Conservation (phyloP, 2,888 invertebrate species). For the Synanthedon vespiformis region DNA sequence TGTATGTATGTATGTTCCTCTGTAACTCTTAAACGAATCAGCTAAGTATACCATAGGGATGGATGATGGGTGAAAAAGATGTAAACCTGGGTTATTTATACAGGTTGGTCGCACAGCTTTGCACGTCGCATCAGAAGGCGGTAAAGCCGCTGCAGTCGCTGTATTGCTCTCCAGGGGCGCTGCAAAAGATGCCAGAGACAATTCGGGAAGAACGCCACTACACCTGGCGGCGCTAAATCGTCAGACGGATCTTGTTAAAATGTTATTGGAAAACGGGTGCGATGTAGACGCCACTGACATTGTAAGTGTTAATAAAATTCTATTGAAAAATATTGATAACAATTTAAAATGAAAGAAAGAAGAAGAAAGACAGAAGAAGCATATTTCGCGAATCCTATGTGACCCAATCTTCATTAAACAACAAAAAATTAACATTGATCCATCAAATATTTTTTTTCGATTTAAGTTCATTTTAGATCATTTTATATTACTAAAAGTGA, state of each 20-base stretch:
- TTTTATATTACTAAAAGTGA: too few relatives aligned
- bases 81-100: background rate
- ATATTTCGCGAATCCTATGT: too few relatives aligned
- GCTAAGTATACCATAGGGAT: too few relatives aligned
- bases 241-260: conserved; percentile 78
- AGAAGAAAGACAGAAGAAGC: too few relatives aligned
- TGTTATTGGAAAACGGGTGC: conserved; percentile 76
- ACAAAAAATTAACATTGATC: too few relatives aligned
- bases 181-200: conserved; percentile 76
- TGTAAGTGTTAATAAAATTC: conserved; percentile 23
- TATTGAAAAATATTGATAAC: too few relatives aligned
- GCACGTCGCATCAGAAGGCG: conserved; percentile 78
- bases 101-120: conserved; percentile 72
- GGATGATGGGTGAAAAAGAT: background rate
- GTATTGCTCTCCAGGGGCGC: conserved; percentile 72
- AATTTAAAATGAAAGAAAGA: too few relatives aligned
- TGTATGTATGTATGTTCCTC: too few relatives aligned
- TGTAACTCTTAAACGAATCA: too few relatives aligned
- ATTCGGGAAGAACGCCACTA: conserved; percentile 78
- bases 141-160: conserved; percentile 72
- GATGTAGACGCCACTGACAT: conserved; percentile 67
- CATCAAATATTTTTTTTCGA: too few relatives aligned
- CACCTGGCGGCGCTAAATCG: conserved; percentile 83
- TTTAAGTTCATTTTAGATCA: too few relatives aligned
- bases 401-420: too few relatives aligned